Conservation (phyloP, 2,888 invertebrate genomes). For the Drepanosiphum platanoidis region DNA sequence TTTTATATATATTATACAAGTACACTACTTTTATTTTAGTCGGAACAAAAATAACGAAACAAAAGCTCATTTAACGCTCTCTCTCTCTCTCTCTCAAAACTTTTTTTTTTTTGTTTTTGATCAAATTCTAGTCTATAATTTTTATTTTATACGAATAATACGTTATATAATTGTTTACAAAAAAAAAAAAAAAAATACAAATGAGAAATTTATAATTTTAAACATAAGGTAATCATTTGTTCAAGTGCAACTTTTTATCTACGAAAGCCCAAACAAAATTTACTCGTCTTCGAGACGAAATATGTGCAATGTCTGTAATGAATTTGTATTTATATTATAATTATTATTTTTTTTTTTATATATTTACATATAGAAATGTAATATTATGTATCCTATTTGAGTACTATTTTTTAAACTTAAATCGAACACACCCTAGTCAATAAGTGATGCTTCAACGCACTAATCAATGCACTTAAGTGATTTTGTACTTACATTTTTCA, state of each 20-base stretch:
- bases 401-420: constrained; percentile 54
- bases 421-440: constrained; percentile 62
- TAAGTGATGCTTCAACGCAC: constrained; percentile 62
- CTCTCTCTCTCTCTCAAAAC: constrained; percentile 50
- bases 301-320: constrained; percentile 56
- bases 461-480: constrained; percentile 57
- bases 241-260: constrained; percentile 5
- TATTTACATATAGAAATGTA: constrained; percentile 13
- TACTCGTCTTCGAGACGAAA: constrained; percentile 38
- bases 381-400: constrained; percentile 54
- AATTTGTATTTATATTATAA: constrained; percentile 51
- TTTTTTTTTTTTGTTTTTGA: constrained; percentile 50
- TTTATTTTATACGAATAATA: constrained; percentile 34
- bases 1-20: background rate
- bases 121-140: constrained; percentile 60
- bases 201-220: background rate
- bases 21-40: constrained; percentile 14
- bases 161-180: background rate
- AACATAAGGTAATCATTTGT: constrained; percentile 27
- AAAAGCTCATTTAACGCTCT: constrained; percentile 52
- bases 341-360: constrained; percentile 5
- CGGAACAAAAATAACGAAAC: constrained; percentile 24
- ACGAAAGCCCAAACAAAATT: constrained; percentile 30
- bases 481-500: constrained; percentile 59
- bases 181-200: background rate